Base-by-base conservation (phyloP, 2,113 vertebrate genomes). In the Haliaeetus leucogaster region DNA sequence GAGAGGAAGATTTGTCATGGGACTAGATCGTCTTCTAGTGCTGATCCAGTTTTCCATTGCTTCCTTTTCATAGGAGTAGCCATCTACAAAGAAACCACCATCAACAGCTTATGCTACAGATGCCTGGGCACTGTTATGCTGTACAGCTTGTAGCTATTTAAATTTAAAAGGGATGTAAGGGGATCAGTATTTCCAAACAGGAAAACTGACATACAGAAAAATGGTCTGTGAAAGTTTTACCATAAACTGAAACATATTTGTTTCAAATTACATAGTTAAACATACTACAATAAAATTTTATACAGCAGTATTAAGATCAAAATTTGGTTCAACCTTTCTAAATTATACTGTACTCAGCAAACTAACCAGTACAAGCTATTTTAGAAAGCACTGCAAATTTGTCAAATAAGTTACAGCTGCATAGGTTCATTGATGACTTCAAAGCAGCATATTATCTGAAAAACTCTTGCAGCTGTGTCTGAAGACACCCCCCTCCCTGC, bases 1-100 rank as follows among this genome's bases (percentile, higher is more conserved):
- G 40, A 99, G 98, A 47, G 98, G 98, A 43, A 99, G 98, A 92
- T 99, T 99, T 8, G 99, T 99, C 99, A 99, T 99, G 56, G 99
- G 99, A 87, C 99, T 99, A 13, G 99, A 98, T 16, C 98, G 99
- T 95, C 98, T 99, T 95, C 98, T 99, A 6, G 85, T 99, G 96
- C 91, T 98, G 95, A 99, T 98, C 99, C 99, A 99, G 13, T 97
- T 98, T 95, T 99, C 98, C 42, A 99, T 99, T 43, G 99, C 99
- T 65, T 98, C 98, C 78, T 98, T 98, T 97, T 99, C 99, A 67
- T 99, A 99, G 3, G 99, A 99, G 94, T 99, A 99, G 42, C 99
- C 99, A 96, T 99, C 99, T 99, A 92, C 96, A 96, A 78, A 79
- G n/a, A 95, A 86, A 94, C 32, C 71, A 76, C 11, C 61, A 74